A percentile compares a stretch with the other conserved stretches of the same genome.
These are phyloP conservation scores for Phyllotis vaccarum DNA, from an alignment of 2,797 vertebrate genomes.

Conservation along the genomic window DNA sequence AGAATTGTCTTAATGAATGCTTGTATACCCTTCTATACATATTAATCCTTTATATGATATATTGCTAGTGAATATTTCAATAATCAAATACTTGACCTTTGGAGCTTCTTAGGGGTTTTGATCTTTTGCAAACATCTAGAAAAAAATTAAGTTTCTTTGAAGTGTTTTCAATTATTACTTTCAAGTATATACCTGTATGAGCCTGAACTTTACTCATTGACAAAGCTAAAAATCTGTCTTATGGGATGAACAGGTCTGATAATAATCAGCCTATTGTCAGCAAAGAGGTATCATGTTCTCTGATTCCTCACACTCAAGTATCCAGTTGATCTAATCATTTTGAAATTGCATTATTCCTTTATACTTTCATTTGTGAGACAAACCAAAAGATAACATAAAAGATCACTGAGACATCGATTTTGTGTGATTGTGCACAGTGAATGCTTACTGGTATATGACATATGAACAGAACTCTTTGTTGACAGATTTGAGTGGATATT, in stretches of 20 bases:
- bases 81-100: no score
- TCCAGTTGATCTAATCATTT: background rate
- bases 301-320: background rate
- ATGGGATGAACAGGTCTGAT: background rate
- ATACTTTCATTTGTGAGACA: background rate
- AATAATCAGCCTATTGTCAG: background rate
- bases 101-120: background rate
- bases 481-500: background rate
- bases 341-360: background rate
- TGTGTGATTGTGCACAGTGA: background rate
- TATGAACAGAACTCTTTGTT: background rate
- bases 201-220: background rate
- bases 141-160: background rate
- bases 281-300: accelerated
- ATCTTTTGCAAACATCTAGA: background rate
- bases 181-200: background rate
- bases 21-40: no score
- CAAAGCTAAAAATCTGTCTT: background rate
- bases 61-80: no score
- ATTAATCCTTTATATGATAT: no score
- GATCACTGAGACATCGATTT: background rate
- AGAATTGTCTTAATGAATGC: no score
- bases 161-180: conserved; percentile 26
- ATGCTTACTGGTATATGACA: background rate
- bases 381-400: conserved; percentile 6